Base-by-base conservation (phyloP, 2,797 vertebrate genomes). In the Glyptemys insculpta region DNA sequence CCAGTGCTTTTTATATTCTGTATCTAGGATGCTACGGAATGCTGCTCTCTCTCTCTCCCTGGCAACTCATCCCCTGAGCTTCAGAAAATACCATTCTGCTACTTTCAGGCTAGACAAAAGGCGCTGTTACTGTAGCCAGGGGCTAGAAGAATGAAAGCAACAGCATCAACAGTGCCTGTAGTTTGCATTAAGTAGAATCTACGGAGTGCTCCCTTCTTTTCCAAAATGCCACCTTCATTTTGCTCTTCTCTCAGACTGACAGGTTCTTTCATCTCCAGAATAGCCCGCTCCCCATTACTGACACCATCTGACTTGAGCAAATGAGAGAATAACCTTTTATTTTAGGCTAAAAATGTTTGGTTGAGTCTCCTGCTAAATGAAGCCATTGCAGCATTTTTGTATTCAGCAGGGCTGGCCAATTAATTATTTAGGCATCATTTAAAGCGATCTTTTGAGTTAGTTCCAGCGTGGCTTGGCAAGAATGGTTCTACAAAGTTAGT, bases 71-170 rank as follows among this genome's bases (percentile, higher is more conserved):
- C 89, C 62, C 49, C 7, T 56, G 34, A 88, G 80, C 6, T 23
- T 4, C 56, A 19, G 41, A 59, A 62, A 91, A 89, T 19, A 86
- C 5, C 56, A 2, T 79, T 21, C 23, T 16, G 74, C 53, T 87
- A 12, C 12, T 92, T 91, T 81, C 81, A 65, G 15, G 29, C 74
- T 68, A 57, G 88, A 93, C 86, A 92, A 86, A 94, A 92, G 41
- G 5, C 54, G 31, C 78, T 8, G 5, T 83, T 90, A 31, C 57
- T 37, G 4, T 52, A 81, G 78, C 54, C 79, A 37, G 4, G n/a
- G 68, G 5, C 37, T 52, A 27, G 86, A 41, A 15, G 23, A 52
- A 31, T 2, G 10, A 57, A 21, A 85, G 2, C 7, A 7, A 19
- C 7, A 74, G 31, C 41, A 47, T 47, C 31, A 59, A 53, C n/a